A percentile compares a stretch with the other conserved stretches of the same genome.
These are phyloP conservation scores for Vulpes ferrilata DNA, from an alignment of 2,113 vertebrate genomes.

Conservation along the genomic window DNA sequence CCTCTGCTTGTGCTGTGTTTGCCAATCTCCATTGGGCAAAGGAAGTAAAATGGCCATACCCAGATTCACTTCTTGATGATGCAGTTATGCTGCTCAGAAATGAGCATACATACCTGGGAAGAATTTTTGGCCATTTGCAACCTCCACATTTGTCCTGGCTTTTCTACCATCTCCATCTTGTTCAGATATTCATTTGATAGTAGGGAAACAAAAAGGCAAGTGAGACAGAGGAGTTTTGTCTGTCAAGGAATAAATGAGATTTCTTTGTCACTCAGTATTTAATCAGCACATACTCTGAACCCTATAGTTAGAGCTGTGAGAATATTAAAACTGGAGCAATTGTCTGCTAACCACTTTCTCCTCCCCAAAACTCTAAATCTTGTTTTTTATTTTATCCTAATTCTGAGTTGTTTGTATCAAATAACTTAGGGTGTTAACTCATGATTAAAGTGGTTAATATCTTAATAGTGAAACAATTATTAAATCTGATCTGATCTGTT, in stretches of 20 bases:
- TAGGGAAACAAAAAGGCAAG: constrained; percentile 13
- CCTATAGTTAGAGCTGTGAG: neutral
- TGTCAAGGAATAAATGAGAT: constrained; percentile 9
- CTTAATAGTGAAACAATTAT: constrained; percentile 22
- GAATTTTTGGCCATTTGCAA: neutral
- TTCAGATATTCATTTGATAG: constrained; percentile 8
- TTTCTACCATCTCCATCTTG: neutral
- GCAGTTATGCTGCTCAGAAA: neutral
- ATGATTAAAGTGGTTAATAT: constrained; percentile 17
- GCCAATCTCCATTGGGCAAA: neutral
- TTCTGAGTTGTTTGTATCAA: constrained; percentile 32
- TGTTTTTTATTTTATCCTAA: constrained; percentile 44
- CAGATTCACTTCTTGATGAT: neutral
- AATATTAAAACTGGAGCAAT: neutral
- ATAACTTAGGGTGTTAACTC: neutral
- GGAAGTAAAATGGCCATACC: neutral
- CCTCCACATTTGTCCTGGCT: neutral
- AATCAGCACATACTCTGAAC: neutral
- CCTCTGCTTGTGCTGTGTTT: neutral
- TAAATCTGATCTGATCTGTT: constrained; percentile 4
- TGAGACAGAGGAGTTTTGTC: neutral
- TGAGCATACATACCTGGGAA: neutral
- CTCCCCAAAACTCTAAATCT: neutral
- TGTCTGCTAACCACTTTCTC: neutral
- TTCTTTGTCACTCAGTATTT: neutral